These are phyloP conservation scores for Anthopleura xanthogrammica DNA, from an alignment of 92 coral and sea anemone genomes.

Conservation along the genomic window DNA sequence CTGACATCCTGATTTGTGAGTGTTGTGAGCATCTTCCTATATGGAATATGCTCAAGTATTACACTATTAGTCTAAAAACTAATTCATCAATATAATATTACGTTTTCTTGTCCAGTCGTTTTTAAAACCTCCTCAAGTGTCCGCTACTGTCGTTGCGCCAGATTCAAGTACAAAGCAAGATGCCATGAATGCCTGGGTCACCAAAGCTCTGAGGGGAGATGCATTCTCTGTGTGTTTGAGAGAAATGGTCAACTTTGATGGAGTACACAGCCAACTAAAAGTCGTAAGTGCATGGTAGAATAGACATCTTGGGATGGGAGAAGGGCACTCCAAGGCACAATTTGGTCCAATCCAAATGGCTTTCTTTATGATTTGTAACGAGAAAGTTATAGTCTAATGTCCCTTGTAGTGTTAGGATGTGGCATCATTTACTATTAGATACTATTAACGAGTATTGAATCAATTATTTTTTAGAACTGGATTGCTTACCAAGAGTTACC, in stretches of 20 bases:
- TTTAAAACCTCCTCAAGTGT: not conserved
- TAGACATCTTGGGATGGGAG: too few species aligned
- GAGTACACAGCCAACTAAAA: not conserved
- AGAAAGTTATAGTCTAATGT: too few species aligned
- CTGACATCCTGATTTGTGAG: too few species aligned
- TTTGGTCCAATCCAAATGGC: too few species aligned
- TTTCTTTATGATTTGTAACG: too few species aligned
- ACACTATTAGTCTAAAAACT: too few species aligned
- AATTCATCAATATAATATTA: too few species aligned
- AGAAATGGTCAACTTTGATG: conserved; percentile 11
- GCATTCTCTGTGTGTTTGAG: conserved; percentile 3
- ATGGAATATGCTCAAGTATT: too few species aligned
- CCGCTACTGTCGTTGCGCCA: conserved; percentile 1
- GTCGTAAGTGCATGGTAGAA: not conserved
- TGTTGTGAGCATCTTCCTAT: too few species aligned
- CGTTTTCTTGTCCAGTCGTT: not conserved
- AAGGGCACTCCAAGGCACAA: too few species aligned
- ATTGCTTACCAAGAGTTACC: not conserved
- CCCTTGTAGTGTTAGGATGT: too few species aligned
- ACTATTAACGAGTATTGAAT: not conserved
- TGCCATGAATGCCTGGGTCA: conserved; percentile 8
- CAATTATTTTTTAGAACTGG: not conserved
- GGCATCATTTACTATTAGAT: too few species aligned
- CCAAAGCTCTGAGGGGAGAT: not conserved
- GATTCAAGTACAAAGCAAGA: conserved; percentile 1